Evolutionary conservation across 2,797 vertebrate genomes (phyloP).

Genomic region (Glyptemys insculpta): DNA sequence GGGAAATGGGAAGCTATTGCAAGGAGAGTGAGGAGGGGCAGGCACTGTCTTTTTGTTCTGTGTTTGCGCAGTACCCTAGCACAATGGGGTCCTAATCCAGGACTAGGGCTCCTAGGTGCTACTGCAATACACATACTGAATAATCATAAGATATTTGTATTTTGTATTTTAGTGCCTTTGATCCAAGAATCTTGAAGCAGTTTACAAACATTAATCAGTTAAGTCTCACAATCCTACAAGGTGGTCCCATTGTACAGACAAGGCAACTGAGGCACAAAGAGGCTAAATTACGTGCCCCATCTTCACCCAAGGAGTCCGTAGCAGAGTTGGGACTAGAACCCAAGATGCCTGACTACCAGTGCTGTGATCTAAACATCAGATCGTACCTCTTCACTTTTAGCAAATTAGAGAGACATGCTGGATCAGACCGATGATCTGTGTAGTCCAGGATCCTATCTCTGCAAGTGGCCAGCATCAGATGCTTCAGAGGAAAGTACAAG

Average conservation of each 20-base stretch:
- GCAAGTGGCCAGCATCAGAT: background rate
- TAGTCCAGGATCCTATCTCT: background rate
- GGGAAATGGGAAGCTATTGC: background rate
- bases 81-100: background rate
- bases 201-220: background rate
- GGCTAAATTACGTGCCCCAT: background rate
- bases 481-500: background rate
- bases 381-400: accelerated
- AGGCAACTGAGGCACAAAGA: constrained; percentile 2
- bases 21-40: background rate
- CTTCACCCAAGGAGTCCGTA: accelerated
- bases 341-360: background rate
- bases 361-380: background rate
- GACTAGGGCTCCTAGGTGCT: accelerated
- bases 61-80: background rate
- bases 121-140: background rate
- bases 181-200: background rate
- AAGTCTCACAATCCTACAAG: background rate
- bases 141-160: background rate
- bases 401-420: background rate
- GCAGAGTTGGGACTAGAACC: background rate
- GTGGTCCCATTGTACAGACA: background rate
- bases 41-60: background rate
- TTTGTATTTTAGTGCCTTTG: background rate
- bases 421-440: accelerated